These are phyloP conservation scores for Ligdia adustata DNA, from an alignment of 2,888 invertebrate species.

Conservation along the genomic window DNA sequence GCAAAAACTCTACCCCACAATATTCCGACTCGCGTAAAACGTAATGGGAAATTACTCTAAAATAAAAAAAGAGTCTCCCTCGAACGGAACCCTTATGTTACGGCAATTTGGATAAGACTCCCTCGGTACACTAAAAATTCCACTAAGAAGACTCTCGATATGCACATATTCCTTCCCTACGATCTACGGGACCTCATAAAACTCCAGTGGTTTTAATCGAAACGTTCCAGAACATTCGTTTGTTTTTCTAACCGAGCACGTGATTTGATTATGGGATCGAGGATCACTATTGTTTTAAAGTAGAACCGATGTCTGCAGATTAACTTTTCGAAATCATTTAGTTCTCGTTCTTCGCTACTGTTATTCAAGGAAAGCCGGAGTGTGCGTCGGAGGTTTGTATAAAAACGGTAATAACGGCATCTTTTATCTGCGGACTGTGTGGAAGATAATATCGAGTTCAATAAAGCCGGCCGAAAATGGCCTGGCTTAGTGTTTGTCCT, in stretches of 20 bases:
- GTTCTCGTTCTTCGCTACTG: constrained; percentile 1
- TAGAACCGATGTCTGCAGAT: constrained; percentile 16
- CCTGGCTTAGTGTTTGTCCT: constrained; percentile 56
- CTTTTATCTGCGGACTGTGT: constrained; percentile 35
- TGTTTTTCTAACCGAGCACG: constrained; percentile 33
- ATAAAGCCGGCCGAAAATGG: constrained; percentile 53
- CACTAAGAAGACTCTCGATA: constrained; percentile 71
- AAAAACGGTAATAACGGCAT: constrained; percentile 16
- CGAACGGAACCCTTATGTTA: constrained; percentile 67
- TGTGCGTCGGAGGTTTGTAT: constrained; percentile 5
- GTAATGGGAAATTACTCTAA: constrained; percentile 80
- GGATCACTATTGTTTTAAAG: constrained; percentile 30
- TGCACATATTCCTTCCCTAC: constrained; percentile 60
- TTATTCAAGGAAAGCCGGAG: constrained; percentile 3
- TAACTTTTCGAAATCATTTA: constrained; percentile 16
- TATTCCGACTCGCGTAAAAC: constrained; percentile 67
- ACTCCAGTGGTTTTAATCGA: constrained; percentile 64
- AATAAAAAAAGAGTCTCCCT: constrained; percentile 73
- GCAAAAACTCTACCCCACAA: constrained; percentile 69
- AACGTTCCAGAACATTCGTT: constrained; percentile 36
- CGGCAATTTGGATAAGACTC: constrained; percentile 77
- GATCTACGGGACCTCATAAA: constrained; percentile 59
- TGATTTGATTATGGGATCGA: constrained; percentile 34
- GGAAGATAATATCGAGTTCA: constrained; percentile 51
- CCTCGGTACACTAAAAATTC: constrained; percentile 73